Base-by-base conservation (phyloP, 2,888 invertebrate species). In the Luffia ferchaultella region DNA sequence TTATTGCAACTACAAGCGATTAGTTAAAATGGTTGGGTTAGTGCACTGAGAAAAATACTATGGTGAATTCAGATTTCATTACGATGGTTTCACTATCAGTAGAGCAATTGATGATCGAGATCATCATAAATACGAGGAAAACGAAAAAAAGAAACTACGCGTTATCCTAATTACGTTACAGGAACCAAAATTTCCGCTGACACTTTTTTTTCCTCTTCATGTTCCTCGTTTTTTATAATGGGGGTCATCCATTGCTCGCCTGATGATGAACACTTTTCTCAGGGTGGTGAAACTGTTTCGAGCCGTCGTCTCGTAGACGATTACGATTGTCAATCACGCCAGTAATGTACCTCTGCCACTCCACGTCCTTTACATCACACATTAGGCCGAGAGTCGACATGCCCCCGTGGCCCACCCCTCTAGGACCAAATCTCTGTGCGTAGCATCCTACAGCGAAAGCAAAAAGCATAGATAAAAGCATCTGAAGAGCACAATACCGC, bases 371-470 rank as follows among this genome's bases (percentile, higher is more conserved):
- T 84, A 92, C 88, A 87, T 93, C 93, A 85, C 90, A 92, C 89
- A 91, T 92, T 74, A 93, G 89, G 70, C 93, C 93, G 74, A 93
- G 86, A 76, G 91, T 90, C 64, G 89, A 89, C 75, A 95, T 93
- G 73, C 95, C 94, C 66, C 95, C 93, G 83, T 94, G 95, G 71
- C 96, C 96, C 85, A 96, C 91, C 73, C 95, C 95, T 85, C 96
- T 92, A 65, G 96, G 95, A 65, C 97, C 97, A 88, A 92, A 97
- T 87, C 91, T 93, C 86, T 95, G 93, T 74, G 95, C 95, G 89
- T 97, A 96, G 89, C 97, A 97, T 86, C 93, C 94, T 94, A 79
- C 70, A 76, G 77, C 76, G 76, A 72, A 78, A 77, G 77, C 76
- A 78, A 72, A 73, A 30, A 30, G 30, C 30, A 12, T 12, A 30